These are phyloP conservation scores for Gryon sp. DNA, from an alignment of 1,140 invertebrate species.

Conservation along the genomic window DNA sequence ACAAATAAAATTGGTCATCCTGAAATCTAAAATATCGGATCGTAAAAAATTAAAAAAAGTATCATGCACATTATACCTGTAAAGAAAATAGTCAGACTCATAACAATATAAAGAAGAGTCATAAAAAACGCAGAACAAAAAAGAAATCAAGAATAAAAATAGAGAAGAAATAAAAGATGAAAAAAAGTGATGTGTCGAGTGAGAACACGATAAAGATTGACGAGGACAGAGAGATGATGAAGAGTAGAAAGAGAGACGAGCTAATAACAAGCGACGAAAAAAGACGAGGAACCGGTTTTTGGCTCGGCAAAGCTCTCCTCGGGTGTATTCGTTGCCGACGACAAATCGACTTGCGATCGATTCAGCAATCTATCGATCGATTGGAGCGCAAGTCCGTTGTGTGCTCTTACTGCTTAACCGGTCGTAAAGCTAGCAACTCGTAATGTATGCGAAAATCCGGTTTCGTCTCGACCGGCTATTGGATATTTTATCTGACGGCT, in stretches of 20 bases:
- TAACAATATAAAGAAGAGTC: too few relatives aligned
- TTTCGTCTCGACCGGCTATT: slow-evolving; percentile 43
- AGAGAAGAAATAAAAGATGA: too few relatives aligned
- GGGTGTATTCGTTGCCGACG: slow-evolving; percentile 28
- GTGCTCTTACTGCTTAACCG: slow-evolving; percentile 41
- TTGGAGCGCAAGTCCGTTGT: slow-evolving; percentile 28
- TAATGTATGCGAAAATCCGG: slow-evolving; percentile 59
- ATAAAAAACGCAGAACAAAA: too few relatives aligned
- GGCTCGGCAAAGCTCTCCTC: slow-evolving; percentile 31
- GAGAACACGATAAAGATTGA: background rate
- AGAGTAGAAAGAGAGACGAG: background rate
- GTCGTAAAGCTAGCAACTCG: slow-evolving; percentile 38
- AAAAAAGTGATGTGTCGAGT: too few relatives aligned
- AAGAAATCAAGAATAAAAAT: too few relatives aligned
- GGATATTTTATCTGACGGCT: slow-evolving; percentile 58
- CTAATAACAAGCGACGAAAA: slow-evolving; percentile 22
- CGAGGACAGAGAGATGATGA: background rate
- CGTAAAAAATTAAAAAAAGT: too few relatives aligned
- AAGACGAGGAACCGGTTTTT: slow-evolving; percentile 44
- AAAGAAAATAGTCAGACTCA: too few relatives aligned
- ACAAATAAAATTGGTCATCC: too few relatives aligned
- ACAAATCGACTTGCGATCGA: slow-evolving; percentile 48
- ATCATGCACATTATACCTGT: too few relatives aligned
- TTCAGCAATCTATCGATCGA: slow-evolving; percentile 45
- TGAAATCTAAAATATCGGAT: too few relatives aligned